Evolutionary conservation across 2,113 vertebrate species (phyloP).

Genomic region (Oxygymnocypris stewartii): DNA sequence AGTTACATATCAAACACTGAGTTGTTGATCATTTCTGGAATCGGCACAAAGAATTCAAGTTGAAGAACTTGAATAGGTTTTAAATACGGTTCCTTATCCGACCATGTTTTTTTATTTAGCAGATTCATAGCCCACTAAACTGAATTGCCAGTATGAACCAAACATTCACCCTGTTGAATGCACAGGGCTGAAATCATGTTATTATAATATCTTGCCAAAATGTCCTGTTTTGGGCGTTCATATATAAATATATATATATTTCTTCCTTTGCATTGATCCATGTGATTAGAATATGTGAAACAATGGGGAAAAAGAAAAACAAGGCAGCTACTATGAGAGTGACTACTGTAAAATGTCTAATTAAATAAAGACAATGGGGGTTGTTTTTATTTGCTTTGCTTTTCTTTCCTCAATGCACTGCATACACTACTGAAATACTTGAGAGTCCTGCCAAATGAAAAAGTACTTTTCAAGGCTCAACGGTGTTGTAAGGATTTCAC

Average conservation of each 20-base stretch:
- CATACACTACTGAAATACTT: background rate
- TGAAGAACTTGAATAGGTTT: background rate
- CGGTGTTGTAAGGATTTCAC: too few relatives aligned
- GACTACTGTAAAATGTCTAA: constrained; percentile 79
- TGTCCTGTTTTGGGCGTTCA: constrained; percentile 65
- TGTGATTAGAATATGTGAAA: constrained; percentile 67
- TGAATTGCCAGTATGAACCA: constrained; percentile 39
- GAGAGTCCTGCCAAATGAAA: too few relatives aligned
- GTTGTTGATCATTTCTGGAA: background rate
- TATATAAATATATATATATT: constrained; percentile 9
- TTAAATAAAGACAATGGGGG: constrained; percentile 75
- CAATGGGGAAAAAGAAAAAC: constrained; percentile 65
- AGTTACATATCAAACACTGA: constrained; percentile 25
- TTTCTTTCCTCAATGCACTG: background rate
- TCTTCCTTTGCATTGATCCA: constrained; percentile 72
- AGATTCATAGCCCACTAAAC: background rate
- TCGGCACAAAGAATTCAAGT: background rate
- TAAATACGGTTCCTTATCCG: background rate
- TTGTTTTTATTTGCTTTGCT: constrained; percentile 67
- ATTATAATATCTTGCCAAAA: constrained; percentile 71
- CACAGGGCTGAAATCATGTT: constrained; percentile 66
- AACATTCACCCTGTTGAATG: constrained; percentile 55
- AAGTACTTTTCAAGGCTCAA: too few relatives aligned
- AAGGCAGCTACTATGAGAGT: constrained; percentile 81
- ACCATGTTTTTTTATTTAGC: background rate